Percentiles rank a stretch among this genome's conserved stretches.
phyloP scores from a whole-genome alignment of 35 echinoderm and acorn worm genomes.

The Acanthaster planci region DNA sequence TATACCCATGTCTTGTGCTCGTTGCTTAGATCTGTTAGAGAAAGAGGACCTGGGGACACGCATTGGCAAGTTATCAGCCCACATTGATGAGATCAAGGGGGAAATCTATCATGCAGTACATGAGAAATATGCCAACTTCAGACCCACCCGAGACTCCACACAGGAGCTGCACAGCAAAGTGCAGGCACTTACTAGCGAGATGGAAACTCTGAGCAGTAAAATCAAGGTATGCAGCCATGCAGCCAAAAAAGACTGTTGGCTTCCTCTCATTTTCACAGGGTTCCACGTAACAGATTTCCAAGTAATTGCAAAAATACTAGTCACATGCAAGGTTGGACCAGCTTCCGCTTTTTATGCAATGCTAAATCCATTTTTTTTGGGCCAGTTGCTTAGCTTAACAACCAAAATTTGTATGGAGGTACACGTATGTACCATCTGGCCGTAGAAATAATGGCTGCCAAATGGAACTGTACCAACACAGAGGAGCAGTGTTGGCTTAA shows the following conservation, averaged over 20 bases:
- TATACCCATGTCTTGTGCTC: too few species aligned
- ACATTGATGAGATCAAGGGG: conserved; percentile 41
- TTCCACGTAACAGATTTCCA: not conserved
- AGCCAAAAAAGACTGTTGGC: not conserved
- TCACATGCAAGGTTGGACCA: not conserved
- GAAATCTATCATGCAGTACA: conserved; percentile 42
- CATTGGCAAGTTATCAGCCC: conserved; percentile 37
- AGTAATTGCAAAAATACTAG: not conserved
- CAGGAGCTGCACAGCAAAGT: conserved; percentile 29
- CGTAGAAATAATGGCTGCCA: too few species aligned
- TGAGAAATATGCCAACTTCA: conserved; percentile 47
- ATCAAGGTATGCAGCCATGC: conserved; percentile 13
- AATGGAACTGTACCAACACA: too few species aligned
- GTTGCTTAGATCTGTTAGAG: conserved; percentile 32
- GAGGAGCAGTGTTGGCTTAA: too few species aligned
- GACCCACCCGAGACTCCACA: conserved; percentile 25
- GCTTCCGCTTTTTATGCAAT: not conserved
- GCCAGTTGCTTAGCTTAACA: too few species aligned
- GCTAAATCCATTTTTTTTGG: not conserved
- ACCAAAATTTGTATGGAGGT: too few species aligned
- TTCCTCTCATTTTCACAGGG: not conserved
- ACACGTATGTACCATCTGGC: too few species aligned
- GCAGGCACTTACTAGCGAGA: conserved; percentile 12
- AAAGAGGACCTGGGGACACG: conserved; percentile 46
- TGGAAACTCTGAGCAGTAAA: conserved; percentile 25